Evolutionary conservation across 2,113 vertebrate species (phyloP).

Genomic region (Notiomystis cincta): DNA sequence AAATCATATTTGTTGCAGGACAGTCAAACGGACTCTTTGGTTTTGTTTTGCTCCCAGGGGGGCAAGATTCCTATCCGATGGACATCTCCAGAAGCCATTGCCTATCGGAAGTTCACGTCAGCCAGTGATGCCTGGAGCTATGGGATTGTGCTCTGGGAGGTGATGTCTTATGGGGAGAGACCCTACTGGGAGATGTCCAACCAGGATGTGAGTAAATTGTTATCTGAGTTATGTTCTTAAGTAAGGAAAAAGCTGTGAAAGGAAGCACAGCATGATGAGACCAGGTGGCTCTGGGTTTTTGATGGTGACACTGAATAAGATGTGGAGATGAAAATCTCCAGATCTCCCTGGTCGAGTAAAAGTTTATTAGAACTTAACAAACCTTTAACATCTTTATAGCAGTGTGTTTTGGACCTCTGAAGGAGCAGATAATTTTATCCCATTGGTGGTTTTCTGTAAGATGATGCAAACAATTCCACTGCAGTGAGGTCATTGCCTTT

Average conservation of each 20-base stretch:
- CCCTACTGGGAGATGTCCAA: slow-evolving; percentile 99
- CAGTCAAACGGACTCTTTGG: neutral
- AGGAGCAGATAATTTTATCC: neutral
- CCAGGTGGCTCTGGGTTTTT: slow-evolving; percentile 57
- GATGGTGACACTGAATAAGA: neutral
- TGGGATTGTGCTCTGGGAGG: slow-evolving; percentile 97
- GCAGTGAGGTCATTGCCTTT: neutral
- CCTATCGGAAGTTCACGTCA: slow-evolving; percentile 97
- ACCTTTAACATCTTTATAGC: neutral
- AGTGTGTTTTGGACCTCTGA: neutral
- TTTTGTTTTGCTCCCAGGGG: slow-evolving; percentile 74
- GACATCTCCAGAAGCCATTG: slow-evolving; percentile 96
- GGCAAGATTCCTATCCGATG: slow-evolving; percentile 98
- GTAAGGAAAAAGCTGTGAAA: slow-evolving; percentile 52
- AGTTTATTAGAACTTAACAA: neutral
- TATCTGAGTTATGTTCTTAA: slow-evolving; percentile 16
- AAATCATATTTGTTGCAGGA: neutral
- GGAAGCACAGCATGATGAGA: slow-evolving; percentile 53
- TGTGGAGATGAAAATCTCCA: neutral
- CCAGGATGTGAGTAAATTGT: slow-evolving; percentile 89
- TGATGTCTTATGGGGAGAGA: slow-evolving; percentile 96
- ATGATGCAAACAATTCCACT: neutral
- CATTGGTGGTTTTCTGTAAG: neutral
- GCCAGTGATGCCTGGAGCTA: slow-evolving; percentile 97
- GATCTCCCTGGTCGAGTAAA: neutral